Percentiles rank a stretch among this genome's conserved stretches.
phyloP scores from a whole-genome alignment of 2,797 vertebrate genomes.

The Spinus olivaceus region DNA sequence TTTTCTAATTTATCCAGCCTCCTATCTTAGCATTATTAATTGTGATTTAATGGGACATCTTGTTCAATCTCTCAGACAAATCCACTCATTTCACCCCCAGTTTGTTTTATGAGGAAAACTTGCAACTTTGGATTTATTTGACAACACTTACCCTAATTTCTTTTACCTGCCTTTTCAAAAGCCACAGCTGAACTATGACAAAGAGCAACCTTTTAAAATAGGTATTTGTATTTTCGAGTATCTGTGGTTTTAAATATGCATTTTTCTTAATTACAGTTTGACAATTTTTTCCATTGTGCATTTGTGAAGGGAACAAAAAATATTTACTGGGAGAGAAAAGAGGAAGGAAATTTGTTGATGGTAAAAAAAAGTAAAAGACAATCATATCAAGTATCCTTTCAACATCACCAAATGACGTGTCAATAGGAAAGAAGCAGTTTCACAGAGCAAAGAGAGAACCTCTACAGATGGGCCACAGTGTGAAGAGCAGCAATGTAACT shows the following conservation, averaged over 20 bases:
- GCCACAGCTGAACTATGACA: neutral
- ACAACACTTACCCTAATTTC: neutral
- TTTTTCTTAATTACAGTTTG: neutral
- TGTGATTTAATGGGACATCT: constrained; percentile 12
- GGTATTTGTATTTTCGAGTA: neutral
- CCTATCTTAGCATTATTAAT: neutral
- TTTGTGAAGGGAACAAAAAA: neutral
- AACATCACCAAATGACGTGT: neutral
- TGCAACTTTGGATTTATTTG: neutral
- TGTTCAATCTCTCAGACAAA: neutral
- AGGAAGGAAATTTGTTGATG: neutral
- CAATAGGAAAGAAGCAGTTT: neutral
- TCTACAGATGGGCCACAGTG: neutral
- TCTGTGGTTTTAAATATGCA: neutral
- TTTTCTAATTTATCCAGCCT: neutral
- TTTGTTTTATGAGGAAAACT: neutral
- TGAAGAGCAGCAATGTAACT: neutral
- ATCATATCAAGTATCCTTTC: neutral
- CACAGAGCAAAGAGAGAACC: neutral
- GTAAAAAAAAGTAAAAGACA: neutral
- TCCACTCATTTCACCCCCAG: neutral
- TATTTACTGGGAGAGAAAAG: neutral
- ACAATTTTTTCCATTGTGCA: neutral
- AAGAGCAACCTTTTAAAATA: neutral
- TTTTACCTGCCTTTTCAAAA: neutral